A percentile compares a stretch with the other conserved stretches of the same genome.
These are phyloP conservation scores for Hypsibius dujardini DNA, from an alignment of 1,140 invertebrate genomes.

Conservation along the genomic window DNA sequence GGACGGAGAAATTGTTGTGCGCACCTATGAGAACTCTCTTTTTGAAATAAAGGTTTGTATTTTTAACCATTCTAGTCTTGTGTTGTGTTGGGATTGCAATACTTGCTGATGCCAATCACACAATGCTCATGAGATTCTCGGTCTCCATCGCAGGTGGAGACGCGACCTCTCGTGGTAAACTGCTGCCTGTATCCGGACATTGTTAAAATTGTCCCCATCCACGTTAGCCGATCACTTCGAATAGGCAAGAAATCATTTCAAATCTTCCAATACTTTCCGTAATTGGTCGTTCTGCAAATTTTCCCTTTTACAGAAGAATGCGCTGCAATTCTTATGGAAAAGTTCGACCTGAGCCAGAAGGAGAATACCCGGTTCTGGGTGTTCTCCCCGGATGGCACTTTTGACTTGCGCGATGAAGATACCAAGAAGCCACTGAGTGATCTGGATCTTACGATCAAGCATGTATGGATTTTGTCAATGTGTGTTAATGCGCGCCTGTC, in stretches of 20 bases:
- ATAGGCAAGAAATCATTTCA: background rate
- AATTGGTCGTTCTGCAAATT: background rate
- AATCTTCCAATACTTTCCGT: background rate
- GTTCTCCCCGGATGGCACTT: background rate
- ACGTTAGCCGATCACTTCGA: background rate
- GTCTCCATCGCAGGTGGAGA: background rate
- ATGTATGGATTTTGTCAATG: background rate
- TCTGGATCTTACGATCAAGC: background rate
- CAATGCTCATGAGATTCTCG: too few species aligned
- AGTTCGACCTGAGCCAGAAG: background rate
- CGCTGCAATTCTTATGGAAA: background rate
- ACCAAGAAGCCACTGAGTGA: background rate
- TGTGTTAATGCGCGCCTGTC: too few species aligned
- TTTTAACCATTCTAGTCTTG: background rate
- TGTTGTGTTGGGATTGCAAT: too few species aligned
- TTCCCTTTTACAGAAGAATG: conserved; percentile 9
- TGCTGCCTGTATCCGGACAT: conserved; percentile 1
- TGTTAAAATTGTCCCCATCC: background rate
- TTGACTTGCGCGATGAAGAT: background rate
- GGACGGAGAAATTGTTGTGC: background rate
- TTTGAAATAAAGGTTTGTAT: background rate
- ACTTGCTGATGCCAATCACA: too few species aligned
- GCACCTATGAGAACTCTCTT: background rate
- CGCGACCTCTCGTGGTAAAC: background rate
- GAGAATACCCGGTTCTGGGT: background rate